Conservation (phyloP, 2,797 vertebrate species). For the Eulemur coronatus region DNA sequence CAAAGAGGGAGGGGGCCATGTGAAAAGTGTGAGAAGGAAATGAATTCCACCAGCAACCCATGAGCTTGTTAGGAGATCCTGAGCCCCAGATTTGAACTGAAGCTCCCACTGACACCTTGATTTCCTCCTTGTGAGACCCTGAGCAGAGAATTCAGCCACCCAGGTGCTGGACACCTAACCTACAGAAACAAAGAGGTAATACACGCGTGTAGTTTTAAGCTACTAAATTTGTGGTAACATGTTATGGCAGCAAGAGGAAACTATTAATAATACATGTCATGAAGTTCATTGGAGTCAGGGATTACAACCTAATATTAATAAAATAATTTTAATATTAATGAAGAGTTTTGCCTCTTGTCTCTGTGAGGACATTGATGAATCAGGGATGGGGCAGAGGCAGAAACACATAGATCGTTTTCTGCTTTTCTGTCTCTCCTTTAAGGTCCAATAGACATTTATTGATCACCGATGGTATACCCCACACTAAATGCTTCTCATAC, state of each 20-base stretch:
- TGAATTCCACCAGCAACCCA: not conserved
- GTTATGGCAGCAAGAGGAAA: not conserved
- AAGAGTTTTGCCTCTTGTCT: not conserved
- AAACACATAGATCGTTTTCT: not conserved
- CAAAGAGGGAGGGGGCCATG: not conserved
- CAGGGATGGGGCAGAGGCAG: not conserved
- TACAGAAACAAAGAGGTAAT: not conserved
- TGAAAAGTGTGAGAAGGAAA: not conserved
- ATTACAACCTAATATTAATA: not conserved
- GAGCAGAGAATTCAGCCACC: not conserved
- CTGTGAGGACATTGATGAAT: not conserved
- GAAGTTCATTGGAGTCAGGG: slow-evolving; percentile 4
- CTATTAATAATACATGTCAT: not conserved
- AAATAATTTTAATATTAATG: not conserved
- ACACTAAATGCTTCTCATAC: not conserved
- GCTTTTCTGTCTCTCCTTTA: not conserved
- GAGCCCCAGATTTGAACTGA: not conserved
- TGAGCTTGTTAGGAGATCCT: not conserved
- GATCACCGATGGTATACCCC: not conserved
- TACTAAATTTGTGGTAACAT: not conserved
- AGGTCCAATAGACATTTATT: not conserved
- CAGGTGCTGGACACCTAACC: not conserved
- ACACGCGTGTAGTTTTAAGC: not conserved
- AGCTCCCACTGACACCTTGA: not conserved
- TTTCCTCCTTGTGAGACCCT: not conserved